Conservation (phyloP, 2,113 vertebrate species). For the Okapia johnstoni region DNA sequence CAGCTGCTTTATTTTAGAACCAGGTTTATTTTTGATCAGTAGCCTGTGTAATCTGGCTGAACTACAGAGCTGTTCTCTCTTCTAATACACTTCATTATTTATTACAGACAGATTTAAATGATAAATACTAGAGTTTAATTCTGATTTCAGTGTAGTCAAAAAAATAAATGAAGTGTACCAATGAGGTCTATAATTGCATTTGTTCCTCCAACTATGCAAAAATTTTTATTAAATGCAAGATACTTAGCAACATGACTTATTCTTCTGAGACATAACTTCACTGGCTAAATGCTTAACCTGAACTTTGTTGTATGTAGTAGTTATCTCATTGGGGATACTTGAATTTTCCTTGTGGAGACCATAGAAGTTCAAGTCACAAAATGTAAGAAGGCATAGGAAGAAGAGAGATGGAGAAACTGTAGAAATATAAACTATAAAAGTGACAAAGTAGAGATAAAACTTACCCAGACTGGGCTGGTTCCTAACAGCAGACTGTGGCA, state of each 20-base stretch:
- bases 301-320: not conserved
- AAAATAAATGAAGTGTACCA: not conserved
- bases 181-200: not conserved
- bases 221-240: not conserved
- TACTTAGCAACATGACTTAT: not conserved
- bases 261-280: not conserved
- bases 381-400: not conserved
- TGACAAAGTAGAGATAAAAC: not conserved
- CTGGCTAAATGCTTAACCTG: not conserved
- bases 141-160: not conserved
- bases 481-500: not conserved
- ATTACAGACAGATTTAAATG: not conserved
- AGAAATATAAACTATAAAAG: not conserved
- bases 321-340: not conserved
- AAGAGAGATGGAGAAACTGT: not conserved
- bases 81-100: not conserved
- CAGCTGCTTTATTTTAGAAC: not conserved
- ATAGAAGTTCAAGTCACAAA: not conserved
- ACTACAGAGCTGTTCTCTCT: not conserved
- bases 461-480: fast-evolving
- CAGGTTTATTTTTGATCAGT: not conserved
- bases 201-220: not conserved
- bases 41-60: not conserved
- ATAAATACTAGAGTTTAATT: not conserved
- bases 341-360: not conserved